A percentile compares a stretch with the other conserved stretches of the same genome.
phyloP scores from a whole-genome alignment of 2,888 invertebrate genomes.

The Tuberolachnus salignus region DNA sequence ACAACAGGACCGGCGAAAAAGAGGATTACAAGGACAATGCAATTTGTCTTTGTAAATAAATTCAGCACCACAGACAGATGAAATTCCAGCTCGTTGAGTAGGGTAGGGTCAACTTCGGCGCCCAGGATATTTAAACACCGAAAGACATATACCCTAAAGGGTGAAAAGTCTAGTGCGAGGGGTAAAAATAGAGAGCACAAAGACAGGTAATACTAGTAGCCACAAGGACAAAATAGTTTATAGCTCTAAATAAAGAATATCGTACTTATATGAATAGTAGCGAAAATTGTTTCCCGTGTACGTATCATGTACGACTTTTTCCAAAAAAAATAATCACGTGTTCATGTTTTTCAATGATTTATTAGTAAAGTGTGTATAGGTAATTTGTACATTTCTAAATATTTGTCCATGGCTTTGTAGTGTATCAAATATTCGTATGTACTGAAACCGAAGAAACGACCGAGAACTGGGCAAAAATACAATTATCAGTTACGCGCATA shows the following conservation, averaged over 20 bases:
- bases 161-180: background rate
- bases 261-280: background rate
- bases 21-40: slow-evolving; percentile 24
- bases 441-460: too few relatives aligned
- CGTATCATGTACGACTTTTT: too few relatives aligned
- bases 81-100: slow-evolving; percentile 27
- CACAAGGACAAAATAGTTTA: slow-evolving; percentile 5
- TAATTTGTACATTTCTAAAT: too few relatives aligned
- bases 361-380: too few relatives aligned
- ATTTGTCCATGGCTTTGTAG: too few relatives aligned
- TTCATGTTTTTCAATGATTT: too few relatives aligned
- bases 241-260: background rate
- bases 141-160: slow-evolving; percentile 3
- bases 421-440: too few relatives aligned
- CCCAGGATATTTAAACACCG: background rate
- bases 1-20: slow-evolving; percentile 30
- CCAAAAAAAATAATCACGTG: too few relatives aligned
- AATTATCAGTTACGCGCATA: too few relatives aligned
- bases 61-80: slow-evolving; percentile 18
- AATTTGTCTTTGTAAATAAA: slow-evolving; percentile 26
- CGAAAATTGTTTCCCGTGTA: background rate
- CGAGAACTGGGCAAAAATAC: too few relatives aligned
- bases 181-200: background rate
- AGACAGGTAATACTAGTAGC: background rate
- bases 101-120: background rate